Conservation (phyloP, 2,113 vertebrate species). For the Melanostigma gelatinosum region DNA sequence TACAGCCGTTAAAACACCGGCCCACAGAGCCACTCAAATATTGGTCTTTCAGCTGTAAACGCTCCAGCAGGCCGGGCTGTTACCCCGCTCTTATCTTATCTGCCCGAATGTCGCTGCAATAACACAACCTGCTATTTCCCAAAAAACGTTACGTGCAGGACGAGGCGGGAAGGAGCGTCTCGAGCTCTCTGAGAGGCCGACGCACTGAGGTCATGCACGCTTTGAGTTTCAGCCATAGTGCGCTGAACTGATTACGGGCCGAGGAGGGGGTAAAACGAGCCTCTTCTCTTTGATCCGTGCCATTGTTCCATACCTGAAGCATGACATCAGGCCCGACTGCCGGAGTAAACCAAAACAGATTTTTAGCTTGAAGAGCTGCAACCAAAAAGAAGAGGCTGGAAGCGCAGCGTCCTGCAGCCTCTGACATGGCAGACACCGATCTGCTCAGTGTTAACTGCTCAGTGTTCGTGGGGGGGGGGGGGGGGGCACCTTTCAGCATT, state of each 20-base stretch:
- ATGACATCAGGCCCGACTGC: slow-evolving; percentile 75
- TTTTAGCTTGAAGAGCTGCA: slow-evolving; percentile 43
- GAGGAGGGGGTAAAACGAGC: slow-evolving; percentile 37
- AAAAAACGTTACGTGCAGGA: slow-evolving; percentile 41
- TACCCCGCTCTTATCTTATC: slow-evolving; percentile 72
- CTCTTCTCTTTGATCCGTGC: slow-evolving; percentile 74
- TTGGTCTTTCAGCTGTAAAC: slow-evolving; percentile 64
- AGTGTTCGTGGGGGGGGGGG: neutral
- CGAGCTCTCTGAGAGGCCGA: slow-evolving; percentile 47
- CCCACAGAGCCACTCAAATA: slow-evolving; percentile 37
- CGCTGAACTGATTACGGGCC: slow-evolving; percentile 64
- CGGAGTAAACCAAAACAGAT: slow-evolving; percentile 78
- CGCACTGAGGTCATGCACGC: slow-evolving; percentile 62
- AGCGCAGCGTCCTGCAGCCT: slow-evolving; percentile 49
- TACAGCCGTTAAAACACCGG: slow-evolving; percentile 52
- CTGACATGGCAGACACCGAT: slow-evolving; percentile 66
- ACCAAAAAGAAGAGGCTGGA: neutral
- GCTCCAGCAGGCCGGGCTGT: slow-evolving; percentile 11
- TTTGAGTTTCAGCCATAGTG: slow-evolving; percentile 71
- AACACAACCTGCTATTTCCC: slow-evolving; percentile 71
- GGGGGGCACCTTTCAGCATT: slow-evolving; percentile 27
- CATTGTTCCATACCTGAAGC: slow-evolving; percentile 79
- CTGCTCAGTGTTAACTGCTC: slow-evolving; percentile 60
- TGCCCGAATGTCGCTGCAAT: slow-evolving; percentile 55
- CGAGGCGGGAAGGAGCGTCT: slow-evolving; percentile 34